A percentile compares a stretch with the other conserved stretches of the same genome.
phyloP scores from a whole-genome alignment of 2,797 vertebrate species.

The Esox lucius region DNA sequence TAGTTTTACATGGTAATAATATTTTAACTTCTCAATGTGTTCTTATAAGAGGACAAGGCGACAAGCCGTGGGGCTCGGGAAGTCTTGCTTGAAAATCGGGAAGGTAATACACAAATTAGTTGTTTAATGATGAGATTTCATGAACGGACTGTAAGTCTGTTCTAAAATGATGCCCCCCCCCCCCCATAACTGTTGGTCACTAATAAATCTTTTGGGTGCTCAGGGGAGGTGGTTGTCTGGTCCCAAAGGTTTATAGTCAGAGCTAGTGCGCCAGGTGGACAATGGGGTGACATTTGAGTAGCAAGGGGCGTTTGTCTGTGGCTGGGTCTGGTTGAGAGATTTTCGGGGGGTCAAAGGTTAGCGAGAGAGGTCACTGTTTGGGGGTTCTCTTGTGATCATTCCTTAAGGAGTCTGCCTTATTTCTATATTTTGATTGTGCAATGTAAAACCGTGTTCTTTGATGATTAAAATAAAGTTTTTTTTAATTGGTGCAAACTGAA shows the following conservation, averaged over 20 bases:
- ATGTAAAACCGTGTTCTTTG: conserved; percentile 51
- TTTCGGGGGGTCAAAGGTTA: background rate
- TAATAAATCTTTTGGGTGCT: background rate
- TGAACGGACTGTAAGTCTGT: conserved; percentile 4
- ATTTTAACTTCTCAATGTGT: no score
- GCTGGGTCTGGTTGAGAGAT: background rate
- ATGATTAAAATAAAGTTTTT: conserved; percentile 70
- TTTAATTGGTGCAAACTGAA: conserved; percentile 50
- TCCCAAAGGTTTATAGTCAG: no score
- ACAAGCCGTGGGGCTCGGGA: no score
- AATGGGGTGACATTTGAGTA: no score
- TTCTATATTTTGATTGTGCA: conserved; percentile 66
- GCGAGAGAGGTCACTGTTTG: background rate
- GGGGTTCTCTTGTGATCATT: conserved; percentile 56
- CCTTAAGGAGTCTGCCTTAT: conserved; percentile 71
- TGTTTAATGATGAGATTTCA: background rate
- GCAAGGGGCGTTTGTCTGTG: background rate
- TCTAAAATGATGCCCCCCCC: conserved; percentile 29
- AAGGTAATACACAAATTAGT: no score
- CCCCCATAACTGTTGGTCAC: background rate
- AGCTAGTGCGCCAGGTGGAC: no score
- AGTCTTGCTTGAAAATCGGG: no score
- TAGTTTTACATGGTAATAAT: no score
- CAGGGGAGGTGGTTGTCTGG: background rate
- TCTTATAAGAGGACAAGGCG: no score